Evolutionary conservation across 2,797 vertebrate genomes (phyloP), one percentile per base, ranked within the genome.

Genomic region (Huso huso): DNA sequence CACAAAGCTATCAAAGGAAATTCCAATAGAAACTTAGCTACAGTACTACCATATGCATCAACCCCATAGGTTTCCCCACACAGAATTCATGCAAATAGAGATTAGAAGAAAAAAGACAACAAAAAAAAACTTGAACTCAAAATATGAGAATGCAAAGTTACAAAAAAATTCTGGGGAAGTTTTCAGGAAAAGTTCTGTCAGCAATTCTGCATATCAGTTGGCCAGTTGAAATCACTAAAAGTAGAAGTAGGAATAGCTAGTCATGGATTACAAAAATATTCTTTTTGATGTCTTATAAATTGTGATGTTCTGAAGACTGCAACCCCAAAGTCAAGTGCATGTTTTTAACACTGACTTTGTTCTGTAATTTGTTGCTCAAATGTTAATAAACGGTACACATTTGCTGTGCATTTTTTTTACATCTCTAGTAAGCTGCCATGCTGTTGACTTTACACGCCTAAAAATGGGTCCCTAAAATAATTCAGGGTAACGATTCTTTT

Each of bases 401-500:
- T 37, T 37, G 37, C 37, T 37, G 37, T 58, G 55, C 15, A 58
- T 13, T 13, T 6, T 11, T 11, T 10, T 13, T n/a, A n/a, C 11
- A 7, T 7, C 15, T 11, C 55, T 11, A 11, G 6, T 2, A 58
- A 7, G 6, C 11, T n/a, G 13, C 13, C 12, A 12, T n/a, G 55
- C 6, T 11, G 6, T 58, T 58, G 12, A 10, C 55, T 58, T 11
- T 58, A 7, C 4, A 58, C 10, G 12, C 6, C 6, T 58, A 58
- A 58, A 58, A 13, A 48, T 11, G 8, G 37, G 37, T 11, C 10
- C 10, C 6, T 11, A 48, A 62, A 6, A 63, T 2, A 23, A 63
- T 6, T 63, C 66, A 49, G 64, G 76, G 76, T 76, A 76, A 78
- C 77, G n/a, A n/a, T 66, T 18, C 60, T 51, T 49, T 3, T 37